Base-by-base conservation (phyloP, 2,113 vertebrate species). In the Spea multiplicata region DNA sequence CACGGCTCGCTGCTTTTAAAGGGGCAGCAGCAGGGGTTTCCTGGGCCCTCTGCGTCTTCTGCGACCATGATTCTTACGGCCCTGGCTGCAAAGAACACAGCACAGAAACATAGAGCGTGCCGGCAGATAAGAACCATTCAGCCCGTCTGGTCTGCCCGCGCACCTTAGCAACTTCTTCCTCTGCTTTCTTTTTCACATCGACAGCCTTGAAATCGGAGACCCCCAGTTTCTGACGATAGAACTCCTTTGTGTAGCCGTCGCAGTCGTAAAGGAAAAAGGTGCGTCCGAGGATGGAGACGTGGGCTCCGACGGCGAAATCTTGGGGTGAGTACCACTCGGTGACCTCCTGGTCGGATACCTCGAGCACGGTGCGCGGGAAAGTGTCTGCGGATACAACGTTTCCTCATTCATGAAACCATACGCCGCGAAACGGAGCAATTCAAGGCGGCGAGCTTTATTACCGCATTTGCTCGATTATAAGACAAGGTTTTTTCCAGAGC, bases 191-290 rank as follows among this genome's bases (percentile, higher is more conserved):
- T 72, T 86, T 87, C 9, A 90, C 30, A 12, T 93, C 87, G 17
- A 90, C 49, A 2, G 88, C 76, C 9, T 92, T 91, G 66, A 96
- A 85, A 17, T 91, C 88, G 0, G 92, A 69, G 16, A 95, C 86
- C 0, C 95, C 92, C 69, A 94, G 89, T 81, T 95, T 93, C 9
- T 91, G 87, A 48, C 84, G 84, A 73, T 92, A 99, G 85, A 91
- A 98, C 4, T 90, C 86, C 46, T 88, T 87, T 0, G 97, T 99
- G 89, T 96, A 99, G 14, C 85, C 86, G 10, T 99, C 96, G 0
- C 95, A 97, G 69, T 97, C 92, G 0, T 93, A 94, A 80, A 99
- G 90, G 45, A 95, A 88, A 87, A 99, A 97, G n/a, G 74, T 82
- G 48, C 94, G 94, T 12, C 95, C 94, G 13, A 95, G 84, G 45